These are phyloP conservation scores for Cervus canadensis DNA, from an alignment of 2,113 vertebrate species.

Conservation along the genomic window DNA sequence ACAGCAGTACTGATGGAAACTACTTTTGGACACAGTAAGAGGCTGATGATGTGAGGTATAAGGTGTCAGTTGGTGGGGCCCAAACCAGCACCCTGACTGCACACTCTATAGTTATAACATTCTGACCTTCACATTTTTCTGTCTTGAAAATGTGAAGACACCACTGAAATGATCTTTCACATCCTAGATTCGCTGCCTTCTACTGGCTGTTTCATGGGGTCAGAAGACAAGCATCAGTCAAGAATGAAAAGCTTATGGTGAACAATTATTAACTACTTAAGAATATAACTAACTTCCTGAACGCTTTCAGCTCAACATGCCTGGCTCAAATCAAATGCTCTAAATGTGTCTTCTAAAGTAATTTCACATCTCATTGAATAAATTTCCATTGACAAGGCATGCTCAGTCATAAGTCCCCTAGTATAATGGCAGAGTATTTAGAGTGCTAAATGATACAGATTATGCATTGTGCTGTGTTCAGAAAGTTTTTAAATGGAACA, in stretches of 20 bases:
- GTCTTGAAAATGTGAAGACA: not conserved
- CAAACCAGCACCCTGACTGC: not conserved
- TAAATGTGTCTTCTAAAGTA: constrained; percentile 41
- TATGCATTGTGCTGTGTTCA: constrained; percentile 5
- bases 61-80: not conserved
- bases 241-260: not conserved
- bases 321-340: not conserved
- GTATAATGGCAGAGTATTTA: constrained; percentile 11
- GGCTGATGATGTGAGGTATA: not conserved
- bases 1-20: not conserved
- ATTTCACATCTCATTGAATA: constrained; percentile 45
- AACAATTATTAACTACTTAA: not conserved
- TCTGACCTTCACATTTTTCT: not conserved
- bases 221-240: not conserved
- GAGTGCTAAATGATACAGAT: constrained; percentile 34
- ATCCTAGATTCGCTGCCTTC: not conserved
- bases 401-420: not conserved
- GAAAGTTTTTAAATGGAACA: constrained; percentile 43
- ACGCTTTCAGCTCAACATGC: not conserved
- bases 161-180: not conserved
- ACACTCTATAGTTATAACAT: not conserved
- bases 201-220: not conserved
- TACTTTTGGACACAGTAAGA: not conserved
- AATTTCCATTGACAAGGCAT: not conserved
- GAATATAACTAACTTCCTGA: not conserved